Base-by-base conservation (phyloP, 2,113 vertebrate species). In the Oplegnathus fasciatus region DNA sequence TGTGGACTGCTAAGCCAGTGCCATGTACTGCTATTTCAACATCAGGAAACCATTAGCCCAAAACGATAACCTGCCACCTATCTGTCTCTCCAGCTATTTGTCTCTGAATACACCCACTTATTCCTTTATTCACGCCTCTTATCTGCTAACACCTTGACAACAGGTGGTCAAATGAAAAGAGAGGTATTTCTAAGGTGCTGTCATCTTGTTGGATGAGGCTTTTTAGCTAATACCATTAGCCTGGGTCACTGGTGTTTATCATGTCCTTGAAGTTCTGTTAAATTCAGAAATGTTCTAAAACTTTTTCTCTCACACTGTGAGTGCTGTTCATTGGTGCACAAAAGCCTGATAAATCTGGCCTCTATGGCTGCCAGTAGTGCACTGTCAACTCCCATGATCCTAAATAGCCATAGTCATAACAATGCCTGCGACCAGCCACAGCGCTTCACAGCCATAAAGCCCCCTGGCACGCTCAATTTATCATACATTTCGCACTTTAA, bases 401-500 rank as follows among this genome's bases (percentile, higher is more conserved):
- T 90, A 86, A 92, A 89, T 71, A 84, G 85, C 85, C 77, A 44
- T 2, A 75, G 90, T 92, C 91, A 92, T 75, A 93, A 92, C 90
- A 92, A 81, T 64, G 88, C 91, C 89, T 65, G 73, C 5, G 86
- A 92, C 88, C 89, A 88, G 89, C 86, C 81, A 71, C 86, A 84
- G 70, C 71, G 34, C 71, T 89, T 90, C 88, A 81, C 84, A 86
- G 82, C 83, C 82, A 81, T 28, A 67, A 84, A 82, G 58, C 70
- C 79, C 93, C 83, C 85, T 24, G 78, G 93, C 90, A 80, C 17
- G 83, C 84, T 88, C 86, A 91, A 92, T 95, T 94, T 95, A 95
- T 93, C 82, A 68, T 79, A 88, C 91, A 90, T 92, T 94, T 94
- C 57, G 52, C 94, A 92, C 91, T 90, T 93, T 93, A 90, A 89